A percentile compares a stretch with the other conserved stretches of the same genome.
phyloP scores from a whole-genome alignment of 2,113 vertebrate species.

The Crotalus horridus region DNA sequence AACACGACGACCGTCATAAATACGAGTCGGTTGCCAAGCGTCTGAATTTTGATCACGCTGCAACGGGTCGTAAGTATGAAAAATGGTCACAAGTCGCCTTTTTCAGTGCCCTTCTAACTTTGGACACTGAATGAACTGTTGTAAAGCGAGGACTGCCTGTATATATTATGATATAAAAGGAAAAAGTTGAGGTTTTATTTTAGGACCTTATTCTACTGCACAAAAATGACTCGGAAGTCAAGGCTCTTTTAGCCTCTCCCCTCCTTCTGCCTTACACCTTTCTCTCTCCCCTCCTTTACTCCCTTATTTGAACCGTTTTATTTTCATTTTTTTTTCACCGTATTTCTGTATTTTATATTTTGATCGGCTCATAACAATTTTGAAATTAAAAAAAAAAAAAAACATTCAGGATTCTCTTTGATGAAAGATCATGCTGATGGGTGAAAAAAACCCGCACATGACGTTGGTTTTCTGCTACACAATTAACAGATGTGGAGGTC shows the following conservation, averaged over 20 bases:
- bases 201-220: not conserved
- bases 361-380: not conserved
- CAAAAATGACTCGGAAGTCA: not conserved
- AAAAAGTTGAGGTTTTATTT: not conserved
- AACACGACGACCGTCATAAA: no score
- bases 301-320: not conserved
- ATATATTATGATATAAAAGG: not conserved
- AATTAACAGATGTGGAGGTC: not conserved
- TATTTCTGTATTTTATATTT: not conserved
- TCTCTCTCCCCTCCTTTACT: not conserved
- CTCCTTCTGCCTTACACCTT: not conserved
- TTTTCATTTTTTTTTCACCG: not conserved
- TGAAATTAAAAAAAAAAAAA: no score
- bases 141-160: no score
- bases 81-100: no score
- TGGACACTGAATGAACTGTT: no score
- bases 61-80: no score
- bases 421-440: rapidly evolving
- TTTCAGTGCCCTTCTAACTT: no score
- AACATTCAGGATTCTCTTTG: not conserved
- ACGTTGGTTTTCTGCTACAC: not conserved
- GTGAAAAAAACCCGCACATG: not conserved
- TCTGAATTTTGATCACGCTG: no score
- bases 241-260: not conserved
- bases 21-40: no score